Percentiles rank a stretch among this genome's conserved stretches.
Conservation (phyloP, 30 jellyfish, hydroid and myxozoan genomes). For the Aurelia aurita complex sp. Pacific region DNA sequence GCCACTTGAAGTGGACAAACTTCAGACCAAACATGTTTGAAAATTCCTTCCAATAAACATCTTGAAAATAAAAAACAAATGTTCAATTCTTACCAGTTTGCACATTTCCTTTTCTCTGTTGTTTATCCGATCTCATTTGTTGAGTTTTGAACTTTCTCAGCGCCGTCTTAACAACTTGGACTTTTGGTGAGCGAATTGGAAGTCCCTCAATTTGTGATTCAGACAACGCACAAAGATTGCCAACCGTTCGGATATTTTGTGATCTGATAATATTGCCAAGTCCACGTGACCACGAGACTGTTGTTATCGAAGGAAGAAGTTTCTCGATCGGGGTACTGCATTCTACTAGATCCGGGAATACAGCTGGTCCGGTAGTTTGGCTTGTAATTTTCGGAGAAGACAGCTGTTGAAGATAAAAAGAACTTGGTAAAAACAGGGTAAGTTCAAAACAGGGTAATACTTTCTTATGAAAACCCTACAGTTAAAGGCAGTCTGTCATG, state of each 20-base stretch:
- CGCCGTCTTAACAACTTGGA: conserved; percentile 69
- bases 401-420: conserved; percentile 25
- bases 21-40: too few relatives aligned
- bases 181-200: conserved; percentile 96
- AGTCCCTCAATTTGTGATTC: conserved; percentile 79
- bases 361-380: conserved; percentile 45
- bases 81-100: too few relatives aligned
- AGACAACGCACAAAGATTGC: conserved; percentile 79
- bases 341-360: conserved; percentile 76
- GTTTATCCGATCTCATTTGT: conserved; percentile 27
- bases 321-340: conserved; percentile 89
- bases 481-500: too few relatives aligned
- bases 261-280: conserved; percentile 90
- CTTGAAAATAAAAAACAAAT: too few relatives aligned
- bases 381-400: conserved; percentile 35
- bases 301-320: conserved; percentile 82
- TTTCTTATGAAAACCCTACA: too few relatives aligned
- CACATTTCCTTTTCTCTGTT: too few relatives aligned
- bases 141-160: conserved; percentile 46
- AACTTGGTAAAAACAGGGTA: too few relatives aligned
- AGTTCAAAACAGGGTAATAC: too few relatives aligned
- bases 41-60: too few relatives aligned
- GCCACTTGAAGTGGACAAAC: too few relatives aligned
- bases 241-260: conserved; percentile 87
- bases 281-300: conserved; percentile 86